Evolutionary conservation across 2,888 invertebrate species (phyloP), one percentile per base, ranked within the genome.

Genomic region (Caenorhabditis wallacei): DNA sequence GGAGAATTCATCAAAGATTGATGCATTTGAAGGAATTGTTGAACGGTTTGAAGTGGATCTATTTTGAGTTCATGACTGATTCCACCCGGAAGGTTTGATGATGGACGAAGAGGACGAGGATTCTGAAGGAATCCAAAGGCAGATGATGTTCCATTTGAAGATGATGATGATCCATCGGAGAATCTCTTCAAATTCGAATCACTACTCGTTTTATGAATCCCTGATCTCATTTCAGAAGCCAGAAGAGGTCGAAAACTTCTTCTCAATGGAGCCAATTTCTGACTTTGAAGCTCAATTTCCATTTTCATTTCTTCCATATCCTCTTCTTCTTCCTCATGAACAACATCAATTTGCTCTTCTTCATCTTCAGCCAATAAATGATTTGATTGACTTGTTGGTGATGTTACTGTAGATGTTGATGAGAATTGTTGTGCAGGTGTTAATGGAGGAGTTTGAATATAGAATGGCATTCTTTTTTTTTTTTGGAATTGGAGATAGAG

Each of bases 381-480:
- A 53, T 80, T 63, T 11, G 63, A 30, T 24, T 48, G 69, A 40
- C 35, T 48, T 20, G 30, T 37, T 40, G 78, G 69, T 4, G 69
- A 76, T 3, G 61, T 68, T 22, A 68, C 68, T n/a, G 68, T 51
- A 43, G 72, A 71, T 3, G 61, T 24, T 2, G 74, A 74, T 0
- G 76, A 59, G 13, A 61, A 24, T 10, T 66, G 68, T 40, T 76
- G 68, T 30, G 82, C 71, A 13, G 82, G 82, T 11, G 82, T 82
- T 30, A 82, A 30, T 24, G 82, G 82, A 7, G 82, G 82, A 8
- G 82, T 82, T 71, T 82, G 82, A 66, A 82, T 82, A 70, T 82
- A 82, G 72, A 82, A 82, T 11, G 82, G 82, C 82, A 82, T 82
- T 26, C 22, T 13, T n/a, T n/a, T n/a, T n/a, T n/a, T n/a, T n/a